phyloP scores from a whole-genome alignment of 1,140 invertebrate species.

The Cecropterus lyciades region DNA sequence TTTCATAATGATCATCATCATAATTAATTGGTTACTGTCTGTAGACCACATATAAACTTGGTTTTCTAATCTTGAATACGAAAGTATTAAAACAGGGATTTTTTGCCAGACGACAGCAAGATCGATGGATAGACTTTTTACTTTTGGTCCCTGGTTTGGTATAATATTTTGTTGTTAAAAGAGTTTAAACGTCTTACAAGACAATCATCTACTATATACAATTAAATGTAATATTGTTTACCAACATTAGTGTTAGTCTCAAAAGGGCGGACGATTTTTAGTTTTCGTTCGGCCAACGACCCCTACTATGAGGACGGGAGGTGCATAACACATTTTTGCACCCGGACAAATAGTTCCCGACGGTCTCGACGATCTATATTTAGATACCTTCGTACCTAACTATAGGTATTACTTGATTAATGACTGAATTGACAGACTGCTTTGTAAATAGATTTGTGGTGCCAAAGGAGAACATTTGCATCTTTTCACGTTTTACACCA shows the following conservation, averaged over 20 bases:
- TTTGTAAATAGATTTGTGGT: neutral
- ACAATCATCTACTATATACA: neutral
- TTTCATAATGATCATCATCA: too few relatives aligned
- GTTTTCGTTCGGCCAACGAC: neutral
- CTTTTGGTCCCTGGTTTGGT: too few relatives aligned
- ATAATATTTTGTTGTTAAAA: too few relatives aligned
- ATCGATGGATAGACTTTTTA: too few relatives aligned
- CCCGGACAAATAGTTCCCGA: constrained; percentile 3
- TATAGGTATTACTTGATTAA: neutral
- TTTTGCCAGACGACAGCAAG: too few relatives aligned
- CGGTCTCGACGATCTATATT: neutral
- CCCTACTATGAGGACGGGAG: neutral
- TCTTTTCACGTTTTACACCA: neutral
- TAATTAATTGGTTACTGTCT: too few relatives aligned
- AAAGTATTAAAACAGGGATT: too few relatives aligned
- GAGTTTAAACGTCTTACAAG: too few relatives aligned
- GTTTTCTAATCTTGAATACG: too few relatives aligned
- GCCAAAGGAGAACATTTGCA: neutral
- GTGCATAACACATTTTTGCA: constrained; percentile 6
- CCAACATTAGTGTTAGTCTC: neutral
- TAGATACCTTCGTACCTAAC: neutral
- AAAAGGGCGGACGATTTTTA: neutral
- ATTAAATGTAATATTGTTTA: neutral
- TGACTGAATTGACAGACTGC: neutral
- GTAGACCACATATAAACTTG: too few relatives aligned